Evolutionary conservation across 1,140 invertebrate species (phyloP).

Genomic region (Wasmannia auropunctata): DNA sequence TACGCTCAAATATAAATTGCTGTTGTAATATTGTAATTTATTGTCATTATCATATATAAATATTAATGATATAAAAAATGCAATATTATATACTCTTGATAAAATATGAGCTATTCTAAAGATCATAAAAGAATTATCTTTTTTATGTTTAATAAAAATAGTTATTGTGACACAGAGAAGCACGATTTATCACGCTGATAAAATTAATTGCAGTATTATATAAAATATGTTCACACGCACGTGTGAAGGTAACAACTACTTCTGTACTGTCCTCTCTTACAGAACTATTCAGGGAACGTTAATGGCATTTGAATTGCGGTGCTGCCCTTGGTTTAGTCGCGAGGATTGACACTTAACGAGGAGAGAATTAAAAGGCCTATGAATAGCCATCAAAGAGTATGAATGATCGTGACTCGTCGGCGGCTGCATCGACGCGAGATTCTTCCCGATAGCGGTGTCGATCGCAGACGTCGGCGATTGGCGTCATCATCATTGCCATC

Average conservation of each 20-base stretch:
- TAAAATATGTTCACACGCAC: not conserved
- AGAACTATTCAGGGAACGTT: constrained; percentile 19
- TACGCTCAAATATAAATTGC: too few relatives aligned
- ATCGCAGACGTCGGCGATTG: constrained; percentile 53
- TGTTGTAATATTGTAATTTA: constrained; percentile 1
- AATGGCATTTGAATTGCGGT: constrained; percentile 54
- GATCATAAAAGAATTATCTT: not conserved
- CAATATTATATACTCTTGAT: not conserved
- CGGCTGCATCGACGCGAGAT: constrained; percentile 60
- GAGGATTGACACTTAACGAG: constrained; percentile 23
- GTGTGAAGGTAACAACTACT: not conserved
- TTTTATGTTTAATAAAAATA: not conserved
- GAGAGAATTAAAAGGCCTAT: constrained; percentile 32
- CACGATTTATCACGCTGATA: not conserved
- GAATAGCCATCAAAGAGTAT: constrained; percentile 44
- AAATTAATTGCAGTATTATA: not conserved
- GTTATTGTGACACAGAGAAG: not conserved
- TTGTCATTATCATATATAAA: not conserved
- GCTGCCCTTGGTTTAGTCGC: not conserved
- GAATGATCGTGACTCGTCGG: constrained; percentile 60
- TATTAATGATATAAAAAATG: not conserved
- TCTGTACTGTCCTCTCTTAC: too few relatives aligned
- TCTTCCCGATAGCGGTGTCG: constrained; percentile 50
- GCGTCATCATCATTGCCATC: constrained; percentile 57
- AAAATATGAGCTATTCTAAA: not conserved